Evolutionary conservation across 2,113 vertebrate genomes (phyloP), one percentile per base, ranked within the genome.

Genomic region (Neotoma lepida): DNA sequence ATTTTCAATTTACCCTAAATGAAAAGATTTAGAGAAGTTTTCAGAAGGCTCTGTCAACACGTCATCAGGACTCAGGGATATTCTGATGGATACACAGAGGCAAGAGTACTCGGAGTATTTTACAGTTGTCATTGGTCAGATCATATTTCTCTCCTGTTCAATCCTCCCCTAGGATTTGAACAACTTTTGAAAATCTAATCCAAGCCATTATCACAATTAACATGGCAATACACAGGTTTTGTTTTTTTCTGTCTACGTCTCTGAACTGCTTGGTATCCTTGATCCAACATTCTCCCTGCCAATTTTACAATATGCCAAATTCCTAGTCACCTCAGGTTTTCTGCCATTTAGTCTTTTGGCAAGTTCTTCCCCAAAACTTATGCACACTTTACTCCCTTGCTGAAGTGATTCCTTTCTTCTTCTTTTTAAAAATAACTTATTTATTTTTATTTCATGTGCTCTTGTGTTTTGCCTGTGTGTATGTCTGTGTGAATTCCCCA

Each of bases 131-230:
- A 20, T 44, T 61, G 82, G 89, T 49, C 41, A 74, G 20, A 66
- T 56, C 30, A 90, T 44, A 26, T n/a, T 51, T 63, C 68, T 49
- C 17, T 70, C 24, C 39, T 63, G 35, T 33, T 73, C 33, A 86
- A 61, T 30, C 30, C 70, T 93, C 82, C 46, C 54, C 51, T 0
- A 49, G 41, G 49, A 22, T 56, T 78, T 22, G 28, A 85, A 63
- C 70, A n/a, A 76, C 20, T 95, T 92, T 90, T 61, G 46, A 33
- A 35, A 88, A 89, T 89, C 56, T 58, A 85, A 89, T 35, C 54
- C 58, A 54, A 90, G 82, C 61, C 14, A 15, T 66, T 66, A 64
- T 88, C 89, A 33, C 56, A 46, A 26, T 4, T 51, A 80, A 17
- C 26, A 28, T 41, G 73, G 4, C 46, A 33, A 63, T 12, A 84